phyloP scores from a whole-genome alignment of 1,140 invertebrate species.

The Campoletis sonorensis region DNA sequence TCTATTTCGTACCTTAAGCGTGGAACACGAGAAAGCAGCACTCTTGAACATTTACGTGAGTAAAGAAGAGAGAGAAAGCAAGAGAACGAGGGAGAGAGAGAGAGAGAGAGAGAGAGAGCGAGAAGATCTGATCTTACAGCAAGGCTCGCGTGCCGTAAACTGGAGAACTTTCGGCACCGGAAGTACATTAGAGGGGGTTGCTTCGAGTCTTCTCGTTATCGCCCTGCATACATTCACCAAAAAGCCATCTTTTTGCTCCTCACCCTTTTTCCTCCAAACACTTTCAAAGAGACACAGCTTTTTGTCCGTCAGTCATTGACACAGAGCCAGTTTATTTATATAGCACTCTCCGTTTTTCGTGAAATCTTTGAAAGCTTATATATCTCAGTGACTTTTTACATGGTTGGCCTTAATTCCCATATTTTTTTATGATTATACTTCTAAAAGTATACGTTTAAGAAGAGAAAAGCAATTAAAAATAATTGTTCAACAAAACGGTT shows the following conservation, averaged over 20 bases:
- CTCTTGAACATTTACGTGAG: slow-evolving; percentile 27
- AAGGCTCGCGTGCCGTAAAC: background rate
- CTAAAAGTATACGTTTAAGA: too few species aligned
- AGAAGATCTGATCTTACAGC: background rate
- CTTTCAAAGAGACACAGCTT: slow-evolving; percentile 2
- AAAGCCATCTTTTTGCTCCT: background rate
- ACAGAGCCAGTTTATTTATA: background rate
- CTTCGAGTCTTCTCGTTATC: slow-evolving; percentile 23
- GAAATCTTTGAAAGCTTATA: background rate
- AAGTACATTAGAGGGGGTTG: slow-evolving; percentile 39
- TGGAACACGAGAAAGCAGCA: background rate
- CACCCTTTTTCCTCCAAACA: background rate
- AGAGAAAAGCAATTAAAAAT: too few species aligned
- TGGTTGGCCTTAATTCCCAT: too few species aligned
- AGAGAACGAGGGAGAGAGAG: slow-evolving; percentile 11
- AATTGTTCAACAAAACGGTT: too few species aligned
- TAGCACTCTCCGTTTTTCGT: background rate
- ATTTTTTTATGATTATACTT: too few species aligned
- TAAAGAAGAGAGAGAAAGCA: background rate
- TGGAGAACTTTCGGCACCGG: slow-evolving; percentile 29
- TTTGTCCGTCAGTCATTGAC: background rate
- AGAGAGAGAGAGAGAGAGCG: background rate
- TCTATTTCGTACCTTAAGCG: slow-evolving; percentile 33
- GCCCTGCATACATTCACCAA: slow-evolving; percentile 14
- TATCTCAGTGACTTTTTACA: too few species aligned